These are phyloP conservation scores for Bombylius major DNA, from an alignment of 2,888 invertebrate species.

Conservation along the genomic window DNA sequence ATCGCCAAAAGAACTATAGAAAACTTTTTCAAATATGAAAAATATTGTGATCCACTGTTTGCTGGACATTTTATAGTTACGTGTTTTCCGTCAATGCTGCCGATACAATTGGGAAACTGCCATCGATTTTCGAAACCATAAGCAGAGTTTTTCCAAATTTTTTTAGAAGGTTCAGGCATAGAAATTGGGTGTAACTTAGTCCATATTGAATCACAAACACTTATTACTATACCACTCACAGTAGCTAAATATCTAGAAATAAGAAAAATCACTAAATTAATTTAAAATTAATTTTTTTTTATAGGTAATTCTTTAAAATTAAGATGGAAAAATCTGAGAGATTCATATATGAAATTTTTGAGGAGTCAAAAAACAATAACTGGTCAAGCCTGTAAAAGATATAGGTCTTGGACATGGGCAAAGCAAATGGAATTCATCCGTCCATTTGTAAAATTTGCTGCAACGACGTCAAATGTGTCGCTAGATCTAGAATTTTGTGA, in stretches of 20 bases:
- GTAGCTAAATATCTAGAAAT: not conserved
- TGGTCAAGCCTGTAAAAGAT: no score
- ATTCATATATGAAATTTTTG: constrained; percentile 9
- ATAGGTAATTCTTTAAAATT: constrained; percentile 7
- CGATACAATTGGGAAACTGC: constrained; percentile 2
- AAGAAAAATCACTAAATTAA: not conserved
- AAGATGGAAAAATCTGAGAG: constrained; percentile 8
- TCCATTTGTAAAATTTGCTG: no score
- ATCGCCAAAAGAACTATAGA: constrained; percentile 2
- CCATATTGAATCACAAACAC: constrained; percentile 1
- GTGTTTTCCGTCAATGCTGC: constrained; percentile 2
- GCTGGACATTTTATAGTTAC: constrained; percentile 1
- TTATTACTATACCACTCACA: not conserved
- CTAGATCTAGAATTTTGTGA: no score
- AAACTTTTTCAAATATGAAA: constrained; percentile 3
- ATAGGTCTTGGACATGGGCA: no score
- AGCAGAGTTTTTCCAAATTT: not conserved
- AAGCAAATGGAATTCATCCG: no score
- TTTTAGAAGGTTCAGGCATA: not conserved
- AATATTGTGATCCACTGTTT: constrained; percentile 3
- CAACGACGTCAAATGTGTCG: no score
- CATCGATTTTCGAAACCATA: not conserved
- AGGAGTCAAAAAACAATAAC: no score
- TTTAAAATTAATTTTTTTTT: no score
- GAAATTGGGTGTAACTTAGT: not conserved